These are phyloP conservation scores for Hydrolagus affinis DNA, from an alignment of 2,113 vertebrate species.

Conservation along the genomic window DNA sequence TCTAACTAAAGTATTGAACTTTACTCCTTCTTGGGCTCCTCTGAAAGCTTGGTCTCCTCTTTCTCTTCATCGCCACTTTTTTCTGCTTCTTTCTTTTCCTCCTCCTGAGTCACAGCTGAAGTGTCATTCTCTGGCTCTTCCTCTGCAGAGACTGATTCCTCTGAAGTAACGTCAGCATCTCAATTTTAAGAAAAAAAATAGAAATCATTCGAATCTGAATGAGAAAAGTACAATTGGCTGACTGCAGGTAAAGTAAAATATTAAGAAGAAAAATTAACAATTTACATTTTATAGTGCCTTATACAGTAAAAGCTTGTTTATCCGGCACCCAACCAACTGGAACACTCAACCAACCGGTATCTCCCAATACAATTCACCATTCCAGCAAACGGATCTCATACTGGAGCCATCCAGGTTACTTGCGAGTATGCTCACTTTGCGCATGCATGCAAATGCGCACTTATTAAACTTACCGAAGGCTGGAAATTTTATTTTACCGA, in stretches of 20 bases:
- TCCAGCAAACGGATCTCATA: too few species aligned
- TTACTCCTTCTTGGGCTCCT: constrained; percentile 78
- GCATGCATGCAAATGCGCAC: too few species aligned
- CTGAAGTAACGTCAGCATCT: constrained; percentile 70
- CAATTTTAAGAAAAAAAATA: neutral
- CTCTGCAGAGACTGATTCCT: constrained; percentile 71
- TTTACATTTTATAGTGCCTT: too few species aligned
- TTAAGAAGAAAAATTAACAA: neutral
- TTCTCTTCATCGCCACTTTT: constrained; percentile 39
- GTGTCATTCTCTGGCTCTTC: constrained; percentile 68
- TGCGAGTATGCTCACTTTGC: too few species aligned
- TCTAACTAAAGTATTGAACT: constrained; percentile 34
- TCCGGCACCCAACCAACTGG: too few species aligned
- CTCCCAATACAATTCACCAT: too few species aligned
- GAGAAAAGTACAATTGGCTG: neutral
- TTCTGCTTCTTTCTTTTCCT: constrained; percentile 52
- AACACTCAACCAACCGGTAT: too few species aligned
- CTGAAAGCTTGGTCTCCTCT: constrained; percentile 58
- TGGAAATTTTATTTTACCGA: too few species aligned
- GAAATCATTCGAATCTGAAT: neutral
- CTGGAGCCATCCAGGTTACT: too few species aligned
- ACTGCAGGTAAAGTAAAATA: neutral
- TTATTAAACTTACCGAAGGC: too few species aligned
- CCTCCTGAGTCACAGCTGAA: constrained; percentile 51
- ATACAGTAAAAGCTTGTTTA: too few species aligned